A percentile compares a stretch with the other conserved stretches of the same genome.
Evolutionary conservation across 2,888 invertebrate species (phyloP).

Genomic region (Idaea biselata): DNA sequence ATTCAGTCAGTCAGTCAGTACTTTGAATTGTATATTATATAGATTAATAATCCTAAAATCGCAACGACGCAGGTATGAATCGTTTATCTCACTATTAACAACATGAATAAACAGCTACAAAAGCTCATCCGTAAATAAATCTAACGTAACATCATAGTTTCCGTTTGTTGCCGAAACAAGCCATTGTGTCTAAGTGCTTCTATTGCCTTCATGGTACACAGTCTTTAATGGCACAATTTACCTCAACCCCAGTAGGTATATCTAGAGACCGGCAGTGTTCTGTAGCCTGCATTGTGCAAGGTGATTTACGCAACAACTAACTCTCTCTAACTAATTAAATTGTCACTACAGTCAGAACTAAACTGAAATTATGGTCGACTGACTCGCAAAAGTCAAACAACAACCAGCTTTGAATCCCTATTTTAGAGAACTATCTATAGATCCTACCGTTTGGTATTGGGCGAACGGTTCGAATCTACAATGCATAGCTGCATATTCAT

Average conservation of each 20-base stretch:
- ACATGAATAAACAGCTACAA: constrained; percentile 13
- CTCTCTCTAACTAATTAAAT: constrained; percentile 40
- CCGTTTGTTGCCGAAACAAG: constrained; percentile 23
- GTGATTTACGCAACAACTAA: constrained; percentile 37
- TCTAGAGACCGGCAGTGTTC: constrained; percentile 14
- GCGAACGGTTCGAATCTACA: constrained; percentile 40
- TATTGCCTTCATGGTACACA: constrained; percentile 27
- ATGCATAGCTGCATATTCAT: constrained; percentile 62
- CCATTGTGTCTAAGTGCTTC: constrained; percentile 28
- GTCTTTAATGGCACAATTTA: constrained; percentile 31
- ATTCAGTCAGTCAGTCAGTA: no score
- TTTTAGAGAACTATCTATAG: constrained; percentile 24
- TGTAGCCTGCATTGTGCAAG: constrained; percentile 27
- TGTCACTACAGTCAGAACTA: constrained; percentile 32
- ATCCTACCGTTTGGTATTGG: constrained; percentile 23
- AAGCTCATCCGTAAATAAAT: constrained; percentile 23
- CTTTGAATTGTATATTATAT: no score
- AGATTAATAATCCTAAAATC: no score
- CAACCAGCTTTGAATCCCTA: background rate
- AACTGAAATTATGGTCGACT: constrained; percentile 31
- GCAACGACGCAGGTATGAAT: no score
- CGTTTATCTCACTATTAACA: no score
- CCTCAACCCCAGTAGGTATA: constrained; percentile 27
- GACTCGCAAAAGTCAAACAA: constrained; percentile 21
- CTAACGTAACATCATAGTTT: constrained; percentile 20